Evolutionary conservation across 2,888 invertebrate species (phyloP).

Genomic region (Parnassius glacialis): DNA sequence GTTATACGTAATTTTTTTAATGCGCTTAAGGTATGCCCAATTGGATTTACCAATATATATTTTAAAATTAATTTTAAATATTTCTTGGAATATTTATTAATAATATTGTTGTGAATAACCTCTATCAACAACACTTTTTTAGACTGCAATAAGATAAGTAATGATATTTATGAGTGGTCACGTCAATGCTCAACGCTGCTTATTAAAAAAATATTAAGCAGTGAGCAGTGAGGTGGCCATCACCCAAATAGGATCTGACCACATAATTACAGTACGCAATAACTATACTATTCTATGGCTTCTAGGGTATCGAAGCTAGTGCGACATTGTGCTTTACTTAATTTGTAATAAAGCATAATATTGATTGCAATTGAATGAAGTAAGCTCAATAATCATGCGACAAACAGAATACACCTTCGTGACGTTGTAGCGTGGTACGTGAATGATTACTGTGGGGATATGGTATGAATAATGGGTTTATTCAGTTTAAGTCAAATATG

Average conservation of each 20-base stretch:
- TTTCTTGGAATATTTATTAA: too few species aligned
- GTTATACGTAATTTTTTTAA: too few species aligned
- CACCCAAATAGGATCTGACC: not conserved
- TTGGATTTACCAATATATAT: too few species aligned
- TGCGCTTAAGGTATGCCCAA: too few species aligned
- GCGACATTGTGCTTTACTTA: not conserved
- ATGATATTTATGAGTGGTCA: too few species aligned
- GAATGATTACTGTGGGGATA: slow-evolving; percentile 13
- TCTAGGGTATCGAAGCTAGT: not conserved
- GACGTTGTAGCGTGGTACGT: slow-evolving; percentile 20
- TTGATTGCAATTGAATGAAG: slow-evolving; percentile 3
- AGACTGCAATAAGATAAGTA: too few species aligned
- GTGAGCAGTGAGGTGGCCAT: not conserved
- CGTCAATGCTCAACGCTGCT: too few species aligned
- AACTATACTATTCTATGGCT: slow-evolving; percentile 11
- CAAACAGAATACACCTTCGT: slow-evolving; percentile 17
- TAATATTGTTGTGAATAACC: too few species aligned
- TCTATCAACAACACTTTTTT: too few species aligned
- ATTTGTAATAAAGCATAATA: slow-evolving; percentile 5
- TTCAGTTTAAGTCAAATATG: slow-evolving; percentile 3
- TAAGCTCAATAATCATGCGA: slow-evolving; percentile 14
- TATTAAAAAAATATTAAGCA: not conserved
- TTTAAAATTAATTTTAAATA: too few species aligned
- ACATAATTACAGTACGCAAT: slow-evolving; percentile 8
- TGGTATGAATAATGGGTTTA: slow-evolving; percentile 14